Conservation (phyloP, 2,113 vertebrate species). For the Numenius arquata region DNA sequence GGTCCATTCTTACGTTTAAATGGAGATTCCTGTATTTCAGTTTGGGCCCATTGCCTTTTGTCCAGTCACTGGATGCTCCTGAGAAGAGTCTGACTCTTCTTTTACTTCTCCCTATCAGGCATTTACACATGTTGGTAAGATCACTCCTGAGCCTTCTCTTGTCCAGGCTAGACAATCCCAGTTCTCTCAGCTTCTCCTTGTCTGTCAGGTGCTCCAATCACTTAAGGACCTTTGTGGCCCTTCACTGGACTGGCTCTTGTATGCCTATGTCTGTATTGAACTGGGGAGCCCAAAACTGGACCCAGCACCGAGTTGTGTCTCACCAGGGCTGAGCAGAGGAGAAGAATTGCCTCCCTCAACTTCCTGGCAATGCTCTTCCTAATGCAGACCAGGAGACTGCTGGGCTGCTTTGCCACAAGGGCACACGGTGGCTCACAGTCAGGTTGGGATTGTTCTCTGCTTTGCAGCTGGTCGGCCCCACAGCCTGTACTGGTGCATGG, state of each 20-base stretch:
- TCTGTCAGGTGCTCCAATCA: not conserved
- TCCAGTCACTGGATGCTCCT: not conserved
- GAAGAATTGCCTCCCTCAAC: not conserved
- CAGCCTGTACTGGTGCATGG: not conserved
- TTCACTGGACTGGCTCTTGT: not conserved
- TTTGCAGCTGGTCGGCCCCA: not conserved
- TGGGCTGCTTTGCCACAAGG: not conserved
- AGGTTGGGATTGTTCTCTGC: not conserved
- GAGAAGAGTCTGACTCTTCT: not conserved
- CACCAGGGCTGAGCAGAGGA: not conserved
- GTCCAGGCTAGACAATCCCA: not conserved
- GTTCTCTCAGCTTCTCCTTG: not conserved
- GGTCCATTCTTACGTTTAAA: not conserved
- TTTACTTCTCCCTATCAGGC: not conserved
- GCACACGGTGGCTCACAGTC: fast-evolving
- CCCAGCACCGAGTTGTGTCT: not conserved
- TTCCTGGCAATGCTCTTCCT: not conserved
- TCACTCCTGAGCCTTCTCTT: not conserved
- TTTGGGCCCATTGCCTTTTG: not conserved
- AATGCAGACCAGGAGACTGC: not conserved
- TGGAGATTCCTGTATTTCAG: not conserved
- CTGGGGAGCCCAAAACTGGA: not conserved
- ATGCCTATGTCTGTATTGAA: not conserved
- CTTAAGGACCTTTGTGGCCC: not conserved
- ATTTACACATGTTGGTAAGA: not conserved